Evolutionary conservation across 2,113 vertebrate species (phyloP), one percentile per base, ranked within the genome.

Genomic region (Glareola pratincola): DNA sequence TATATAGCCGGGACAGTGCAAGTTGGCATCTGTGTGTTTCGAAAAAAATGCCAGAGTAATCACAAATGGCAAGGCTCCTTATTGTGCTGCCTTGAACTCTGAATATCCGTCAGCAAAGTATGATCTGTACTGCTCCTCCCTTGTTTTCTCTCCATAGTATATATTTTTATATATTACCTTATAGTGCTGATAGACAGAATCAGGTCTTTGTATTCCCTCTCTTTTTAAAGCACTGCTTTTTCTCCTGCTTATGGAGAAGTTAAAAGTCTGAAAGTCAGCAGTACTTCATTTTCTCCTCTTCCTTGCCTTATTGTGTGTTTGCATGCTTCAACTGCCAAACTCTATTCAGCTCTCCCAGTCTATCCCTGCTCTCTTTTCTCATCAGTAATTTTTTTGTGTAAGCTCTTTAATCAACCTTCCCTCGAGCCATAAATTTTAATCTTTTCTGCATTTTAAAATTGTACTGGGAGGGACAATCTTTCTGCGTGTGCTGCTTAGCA

Each of bases 41-140:
- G 3, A 27, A 79, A 90, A 90, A 93, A 39, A 13, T 50, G 22
- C 36, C 50, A 74, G n/a, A 88, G 37, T 32, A 83, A 83, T 41
- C 50, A 66, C 29, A 59, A 77, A 57, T 0, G 0, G 1, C 4
- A 2, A 7, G 26, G 43, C 36, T 50, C 17, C 45, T 77, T 57
- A 36, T 34, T 51, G n/a, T 37, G 24, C 54, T 71, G 78, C 51
- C 73, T 36, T 19, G 34, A 85, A 56, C 24, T 79, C 39, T 18
- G 19, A 82, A 54, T 9, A 60, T 48, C 30, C 29, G 68, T 60
- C 34, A 90, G n/a, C 26, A 85, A 82, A 76, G 17, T 51, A 36
- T 41, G 36, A 78, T 56, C 75, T 60, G 10, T 45, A 82, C 9
- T 1, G 0, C 57, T 57, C n/a, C 19, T 51, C 14, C 91, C 63